phyloP scores from a whole-genome alignment of 1,140 invertebrate species.

The Drosophila truncata region DNA sequence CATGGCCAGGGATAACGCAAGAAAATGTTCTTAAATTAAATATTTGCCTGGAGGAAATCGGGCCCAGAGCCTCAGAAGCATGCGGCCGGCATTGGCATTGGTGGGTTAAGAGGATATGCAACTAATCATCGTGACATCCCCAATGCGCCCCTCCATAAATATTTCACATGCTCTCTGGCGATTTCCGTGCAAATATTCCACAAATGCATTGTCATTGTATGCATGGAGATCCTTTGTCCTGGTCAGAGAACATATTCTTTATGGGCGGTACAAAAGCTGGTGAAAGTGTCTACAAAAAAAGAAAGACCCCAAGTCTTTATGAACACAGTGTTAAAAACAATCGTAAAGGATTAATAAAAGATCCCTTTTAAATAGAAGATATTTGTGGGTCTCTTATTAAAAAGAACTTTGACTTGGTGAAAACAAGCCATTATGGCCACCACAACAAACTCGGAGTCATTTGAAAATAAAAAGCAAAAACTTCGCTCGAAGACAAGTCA shows the following conservation, averaged over 20 bases:
- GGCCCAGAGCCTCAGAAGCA: slow-evolving; percentile 43
- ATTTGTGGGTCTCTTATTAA: background rate
- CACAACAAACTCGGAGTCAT: slow-evolving; percentile 12
- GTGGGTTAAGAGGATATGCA: slow-evolving; percentile 66
- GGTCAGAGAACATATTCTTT: slow-evolving; percentile 7
- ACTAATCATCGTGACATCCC: slow-evolving; percentile 76
- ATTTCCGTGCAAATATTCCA: slow-evolving; percentile 71
- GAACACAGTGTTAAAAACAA: background rate
- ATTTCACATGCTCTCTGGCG: slow-evolving; percentile 72
- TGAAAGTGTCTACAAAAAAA: background rate
- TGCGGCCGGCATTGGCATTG: slow-evolving; percentile 18
- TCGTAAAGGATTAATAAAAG: too few species aligned
- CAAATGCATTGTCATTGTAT: slow-evolving; percentile 30
- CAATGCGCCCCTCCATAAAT: slow-evolving; percentile 69
- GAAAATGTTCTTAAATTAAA: slow-evolving; percentile 76
- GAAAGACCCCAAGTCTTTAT: background rate
- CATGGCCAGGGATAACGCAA: slow-evolving; percentile 52
- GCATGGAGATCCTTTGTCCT: slow-evolving; percentile 27
- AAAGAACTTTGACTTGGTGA: background rate
- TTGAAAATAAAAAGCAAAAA: background rate
- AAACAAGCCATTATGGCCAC: slow-evolving; percentile 20
- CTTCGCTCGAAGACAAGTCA: slow-evolving; percentile 20
- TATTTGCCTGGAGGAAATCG: slow-evolving; percentile 76
- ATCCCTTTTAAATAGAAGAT: too few species aligned
- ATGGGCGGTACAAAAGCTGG: background rate